Conservation (phyloP, 2,113 vertebrate species). For the Mormoops blainvillei region DNA sequence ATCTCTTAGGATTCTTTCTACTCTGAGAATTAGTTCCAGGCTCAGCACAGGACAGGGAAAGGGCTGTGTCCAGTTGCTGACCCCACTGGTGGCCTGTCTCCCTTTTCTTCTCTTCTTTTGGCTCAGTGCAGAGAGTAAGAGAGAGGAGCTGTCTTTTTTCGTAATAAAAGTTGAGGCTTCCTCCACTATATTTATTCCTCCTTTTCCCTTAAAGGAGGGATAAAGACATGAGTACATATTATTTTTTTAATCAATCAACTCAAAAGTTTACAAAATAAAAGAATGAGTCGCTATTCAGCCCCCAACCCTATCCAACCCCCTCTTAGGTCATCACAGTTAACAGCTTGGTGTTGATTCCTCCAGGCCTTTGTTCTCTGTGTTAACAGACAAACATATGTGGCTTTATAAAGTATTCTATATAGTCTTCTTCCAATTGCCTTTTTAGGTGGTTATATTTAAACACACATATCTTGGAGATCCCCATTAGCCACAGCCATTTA, state of each 20-base stretch:
- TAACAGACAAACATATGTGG: neutral
- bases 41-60: neutral
- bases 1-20: neutral
- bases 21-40: neutral
- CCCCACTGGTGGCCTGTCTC: neutral
- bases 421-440: neutral
- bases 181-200: neutral
- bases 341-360: neutral
- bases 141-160: neutral
- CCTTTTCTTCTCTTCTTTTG: neutral
- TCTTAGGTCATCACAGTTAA: neutral
- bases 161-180: neutral
- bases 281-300: neutral
- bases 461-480: neutral
- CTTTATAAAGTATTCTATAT: neutral
- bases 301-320: neutral
- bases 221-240: neutral
- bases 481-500: neutral
- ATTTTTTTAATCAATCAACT: neutral
- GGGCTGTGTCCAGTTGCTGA: neutral
- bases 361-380: neutral
- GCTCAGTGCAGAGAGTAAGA: neutral
- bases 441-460: neutral
- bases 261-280: neutral
- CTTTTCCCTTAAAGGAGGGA: constrained; percentile 26